A percentile compares a stretch with the other conserved stretches of the same genome.
Conservation (phyloP, 1,140 invertebrate species). For the Papilio machaon region DNA sequence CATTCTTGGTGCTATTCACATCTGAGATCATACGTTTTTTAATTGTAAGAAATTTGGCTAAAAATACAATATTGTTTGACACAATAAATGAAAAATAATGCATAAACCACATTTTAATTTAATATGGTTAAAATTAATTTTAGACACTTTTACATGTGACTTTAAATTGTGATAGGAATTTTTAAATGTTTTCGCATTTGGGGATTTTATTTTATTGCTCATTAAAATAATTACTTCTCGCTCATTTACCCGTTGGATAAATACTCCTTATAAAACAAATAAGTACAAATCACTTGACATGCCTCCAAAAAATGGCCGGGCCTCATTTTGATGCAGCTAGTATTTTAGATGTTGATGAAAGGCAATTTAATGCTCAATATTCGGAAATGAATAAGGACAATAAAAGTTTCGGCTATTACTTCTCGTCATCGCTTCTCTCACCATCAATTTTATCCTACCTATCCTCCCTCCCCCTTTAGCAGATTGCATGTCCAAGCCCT, state of each 20-base stretch:
- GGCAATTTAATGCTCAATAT: neutral
- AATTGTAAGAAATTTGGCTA: neutral
- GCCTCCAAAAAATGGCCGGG: slow-evolving; percentile 27
- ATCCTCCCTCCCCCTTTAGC: neutral
- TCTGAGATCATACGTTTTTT: neutral
- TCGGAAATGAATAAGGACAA: neutral
- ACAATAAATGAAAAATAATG: no score
- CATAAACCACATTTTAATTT: no score
- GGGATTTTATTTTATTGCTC: neutral
- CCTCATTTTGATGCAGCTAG: neutral
- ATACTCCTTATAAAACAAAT: neutral
- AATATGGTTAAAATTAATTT: no score
- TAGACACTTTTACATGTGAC: neutral
- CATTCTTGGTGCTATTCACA: no score
- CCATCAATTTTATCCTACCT: neutral
- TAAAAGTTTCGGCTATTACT: neutral
- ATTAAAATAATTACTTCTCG: neutral
- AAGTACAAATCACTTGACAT: slow-evolving; percentile 19
- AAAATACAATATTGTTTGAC: no score
- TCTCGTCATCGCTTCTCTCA: neutral
- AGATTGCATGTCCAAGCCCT: slow-evolving; percentile 25
- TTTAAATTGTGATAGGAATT: neutral
- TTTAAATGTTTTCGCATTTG: neutral
- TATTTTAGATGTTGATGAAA: neutral
- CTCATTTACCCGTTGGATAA: neutral